Base-by-base conservation (phyloP, 2,797 vertebrate species). In the Otus scops region DNA sequence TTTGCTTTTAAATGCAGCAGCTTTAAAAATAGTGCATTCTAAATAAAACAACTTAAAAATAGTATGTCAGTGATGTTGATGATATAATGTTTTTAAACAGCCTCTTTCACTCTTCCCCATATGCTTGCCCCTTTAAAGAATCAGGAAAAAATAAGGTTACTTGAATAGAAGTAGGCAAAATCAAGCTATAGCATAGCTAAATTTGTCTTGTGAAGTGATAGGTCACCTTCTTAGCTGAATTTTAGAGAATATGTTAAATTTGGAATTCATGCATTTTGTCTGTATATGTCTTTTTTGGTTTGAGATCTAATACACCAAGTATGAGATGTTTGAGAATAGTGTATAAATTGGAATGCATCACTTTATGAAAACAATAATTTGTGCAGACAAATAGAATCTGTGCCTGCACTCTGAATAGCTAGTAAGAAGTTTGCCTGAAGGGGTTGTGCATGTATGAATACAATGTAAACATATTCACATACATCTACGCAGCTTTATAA, bases 1-100 rank as follows among this genome's bases (percentile, higher is more conserved):
- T 27, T 78, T 89, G 43, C 41, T 86, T 96, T 93, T 95, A 91
- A 88, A 36, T 69, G 39, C 63, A 93, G 30, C 48, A 79, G n/a
- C 63, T 87, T 93, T 92, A 91, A 95, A 94, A 93, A 93, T 82
- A 92, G 71, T 39, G 7, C 1, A 5, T 71, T 89, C 69, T 64
- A 93, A 95, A 92, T 89, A 87, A 90, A 92, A 24, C 64, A 5
- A 11, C 74, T 91, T 92, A 64, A 93, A 96, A 94, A 91, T 67
- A 87, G 48, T 63, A 17, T 61, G 41, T 64, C 34, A 38, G 43
- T 76, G 63, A 68, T 77, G 80, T 43, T 84, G 75, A 74, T 47
- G 38, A 28, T 80, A 45, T 16, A 80, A 24, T 89, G 64, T 71
- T 89, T 96, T 92, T 80, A 89, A 92, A 65, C 41, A 64, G 32